Evolutionary conservation across 2,888 invertebrate genomes (phyloP), one percentile per base, ranked within the genome.

Genomic region (Caenorhabditis auriculariae): DNA sequence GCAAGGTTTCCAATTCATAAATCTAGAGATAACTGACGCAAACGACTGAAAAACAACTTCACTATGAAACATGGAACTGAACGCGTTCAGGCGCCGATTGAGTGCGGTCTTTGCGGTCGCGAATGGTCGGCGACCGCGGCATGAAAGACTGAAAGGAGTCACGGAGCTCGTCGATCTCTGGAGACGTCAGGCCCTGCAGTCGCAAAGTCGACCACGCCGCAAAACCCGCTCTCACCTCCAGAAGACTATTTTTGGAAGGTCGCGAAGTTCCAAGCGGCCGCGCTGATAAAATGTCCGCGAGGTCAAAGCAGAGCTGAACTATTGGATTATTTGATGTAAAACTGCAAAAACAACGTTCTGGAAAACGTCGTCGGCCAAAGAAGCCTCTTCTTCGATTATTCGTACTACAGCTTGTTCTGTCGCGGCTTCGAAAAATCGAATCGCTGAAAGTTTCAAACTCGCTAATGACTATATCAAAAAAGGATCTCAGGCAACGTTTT

Each of bases 351-450:
- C 6, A n/a, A 63, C 59, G 38, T 52, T 57, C 32, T 60, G 58
- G 32, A 70, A 70, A 6, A 32, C 45, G 37, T 67, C 60, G 23
- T 75, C 69, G 26, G 76, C 64, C 32, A 80, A 51, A 3, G 70
- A 66, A 4, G 78, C 77, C 32, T 81, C 77, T 46, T 76, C 78
- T 39, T 77, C 74, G 39, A 80, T 70, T 4, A 81, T 74, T 45
- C 78, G 66, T 43, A 81, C 55, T 12, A 71, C 76, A 9, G 66
- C 61, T 46, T 66, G 62, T 42, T 80, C 80, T 29, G 63, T 74
- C n/a, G 74, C 74, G 5, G 75, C 60, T 54, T 81, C 75, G 58
- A 81, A 81, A 60, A 80, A 81, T 1, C 71, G 66, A 26, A 60
- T 62, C 4, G 75, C 79, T 79, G 58, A 43, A 75, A 67, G 35